Evolutionary conservation across 2,888 invertebrate genomes (phyloP).

Genomic region (Cryptosula pallasiana): DNA sequence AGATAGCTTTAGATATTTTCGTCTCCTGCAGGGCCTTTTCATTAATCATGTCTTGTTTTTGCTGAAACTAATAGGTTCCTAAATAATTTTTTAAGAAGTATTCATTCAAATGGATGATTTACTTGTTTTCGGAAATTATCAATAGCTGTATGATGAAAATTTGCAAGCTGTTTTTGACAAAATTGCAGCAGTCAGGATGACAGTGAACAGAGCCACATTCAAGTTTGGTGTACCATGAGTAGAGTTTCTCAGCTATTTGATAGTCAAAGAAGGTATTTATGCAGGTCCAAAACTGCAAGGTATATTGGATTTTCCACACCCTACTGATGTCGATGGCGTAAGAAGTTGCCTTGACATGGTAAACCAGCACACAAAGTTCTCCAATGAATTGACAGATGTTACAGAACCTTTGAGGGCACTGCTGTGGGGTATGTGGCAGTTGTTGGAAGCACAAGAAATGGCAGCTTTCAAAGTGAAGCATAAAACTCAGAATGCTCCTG

Average conservation of each 20-base stretch:
- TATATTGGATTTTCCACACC: constrained; percentile 27
- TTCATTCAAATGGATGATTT: constrained; percentile 14
- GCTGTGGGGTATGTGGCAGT: constrained; percentile 26
- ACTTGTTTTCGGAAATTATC: not conserved
- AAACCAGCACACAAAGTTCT: constrained; percentile 28
- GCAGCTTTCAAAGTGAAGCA: constrained; percentile 26
- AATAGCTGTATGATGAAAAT: not conserved
- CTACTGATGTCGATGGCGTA: constrained; percentile 26
- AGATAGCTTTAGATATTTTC: constrained; percentile 2
- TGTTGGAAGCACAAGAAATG: constrained; percentile 27
- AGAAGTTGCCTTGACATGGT: constrained; percentile 29
- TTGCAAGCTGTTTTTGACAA: not conserved
- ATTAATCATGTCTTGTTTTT: not conserved
- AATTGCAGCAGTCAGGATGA: not conserved
- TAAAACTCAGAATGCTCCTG: not conserved
- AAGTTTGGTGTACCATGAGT: not conserved
- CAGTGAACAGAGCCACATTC: not conserved
- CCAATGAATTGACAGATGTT: constrained; percentile 26
- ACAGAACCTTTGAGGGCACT: constrained; percentile 27
- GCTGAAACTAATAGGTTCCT: constrained; percentile 9
- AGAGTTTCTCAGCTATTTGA: constrained; percentile 1
- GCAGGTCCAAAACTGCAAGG: constrained; percentile 10
- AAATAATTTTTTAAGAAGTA: not conserved
- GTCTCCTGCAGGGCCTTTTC: not conserved
- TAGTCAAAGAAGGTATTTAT: constrained; percentile 1